Evolutionary conservation across 2,888 invertebrate species (phyloP).

Genomic region (Drosophila falleni): DNA sequence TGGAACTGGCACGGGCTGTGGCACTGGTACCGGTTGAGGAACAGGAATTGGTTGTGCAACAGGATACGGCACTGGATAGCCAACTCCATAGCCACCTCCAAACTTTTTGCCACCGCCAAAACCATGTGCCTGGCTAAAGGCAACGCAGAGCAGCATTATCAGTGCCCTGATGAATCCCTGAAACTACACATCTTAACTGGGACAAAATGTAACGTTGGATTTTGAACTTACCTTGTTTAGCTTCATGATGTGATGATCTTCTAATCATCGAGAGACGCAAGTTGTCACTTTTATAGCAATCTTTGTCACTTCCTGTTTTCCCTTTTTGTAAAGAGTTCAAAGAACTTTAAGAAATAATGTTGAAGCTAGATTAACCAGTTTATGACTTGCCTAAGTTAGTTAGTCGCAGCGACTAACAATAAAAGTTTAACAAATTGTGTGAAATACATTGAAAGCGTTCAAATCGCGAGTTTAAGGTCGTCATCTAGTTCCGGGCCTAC

Average conservation of each 20-base stretch:
- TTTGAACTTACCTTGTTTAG: slow-evolving; percentile 52
- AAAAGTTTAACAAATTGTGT: slow-evolving; percentile 59
- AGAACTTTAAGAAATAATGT: slow-evolving; percentile 50
- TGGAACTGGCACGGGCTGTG: slow-evolving; percentile 40
- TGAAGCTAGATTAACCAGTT: slow-evolving; percentile 57
- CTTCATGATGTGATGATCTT: slow-evolving; percentile 55
- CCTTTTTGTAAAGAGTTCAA: slow-evolving; percentile 70
- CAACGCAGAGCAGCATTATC: slow-evolving; percentile 42
- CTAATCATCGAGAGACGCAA: slow-evolving; percentile 43
- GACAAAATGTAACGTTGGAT: background rate
- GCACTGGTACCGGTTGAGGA: slow-evolving; percentile 50
- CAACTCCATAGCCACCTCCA: slow-evolving; percentile 61
- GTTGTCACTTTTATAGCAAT: slow-evolving; percentile 62
- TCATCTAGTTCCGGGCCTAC: slow-evolving; percentile 54
- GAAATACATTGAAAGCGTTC: slow-evolving; percentile 75
- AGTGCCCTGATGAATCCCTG: slow-evolving; percentile 43
- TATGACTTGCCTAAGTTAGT: slow-evolving; percentile 32
- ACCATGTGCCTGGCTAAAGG: slow-evolving; percentile 45
- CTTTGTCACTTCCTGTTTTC: slow-evolving; percentile 66
- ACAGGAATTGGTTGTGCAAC: slow-evolving; percentile 66
- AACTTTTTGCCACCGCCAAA: slow-evolving; percentile 72
- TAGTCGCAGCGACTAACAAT: slow-evolving; percentile 67
- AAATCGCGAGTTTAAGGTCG: slow-evolving; percentile 72
- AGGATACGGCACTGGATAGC: slow-evolving; percentile 63
- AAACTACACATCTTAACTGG: background rate